These are phyloP conservation scores for Meloidogyne hapla DNA, from an alignment of 1,140 invertebrate genomes.

Conservation along the genomic window DNA sequence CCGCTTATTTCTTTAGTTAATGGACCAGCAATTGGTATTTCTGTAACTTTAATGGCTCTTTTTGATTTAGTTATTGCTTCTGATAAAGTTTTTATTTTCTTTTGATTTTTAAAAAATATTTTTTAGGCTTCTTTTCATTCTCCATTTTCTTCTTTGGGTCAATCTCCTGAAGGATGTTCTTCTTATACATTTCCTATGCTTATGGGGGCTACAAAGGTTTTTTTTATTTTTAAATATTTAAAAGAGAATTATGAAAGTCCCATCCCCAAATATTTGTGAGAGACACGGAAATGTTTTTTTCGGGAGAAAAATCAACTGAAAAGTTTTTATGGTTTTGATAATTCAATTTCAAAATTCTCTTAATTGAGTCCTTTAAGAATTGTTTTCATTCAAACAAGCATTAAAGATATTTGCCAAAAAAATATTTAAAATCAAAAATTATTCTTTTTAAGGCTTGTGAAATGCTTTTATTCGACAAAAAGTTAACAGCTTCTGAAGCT, in stretches of 20 bases:
- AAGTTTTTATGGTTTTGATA: too few species aligned
- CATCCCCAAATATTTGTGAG: too few species aligned
- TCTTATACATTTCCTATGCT: conserved; percentile 78
- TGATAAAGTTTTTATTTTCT: conserved; percentile 68
- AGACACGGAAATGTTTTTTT: too few species aligned
- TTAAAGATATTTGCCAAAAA: conserved; percentile 12
- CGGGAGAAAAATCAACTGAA: too few species aligned
- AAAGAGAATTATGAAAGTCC: too few species aligned
- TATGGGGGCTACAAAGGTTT: conserved; percentile 75
- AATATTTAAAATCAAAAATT: conserved; percentile 25
- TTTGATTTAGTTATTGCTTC: conserved; percentile 85
- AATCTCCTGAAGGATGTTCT: conserved; percentile 81
- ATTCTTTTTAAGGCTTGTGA: conserved; percentile 72
- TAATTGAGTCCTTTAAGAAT: too few species aligned
- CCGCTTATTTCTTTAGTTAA: conserved; percentile 83
- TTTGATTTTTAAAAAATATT: conserved; percentile 64
- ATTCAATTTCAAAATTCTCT: too few species aligned
- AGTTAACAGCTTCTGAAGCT: conserved; percentile 77
- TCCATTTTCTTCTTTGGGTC: conserved; percentile 78
- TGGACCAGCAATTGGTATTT: conserved; percentile 88
- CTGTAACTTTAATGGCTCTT: conserved; percentile 77
- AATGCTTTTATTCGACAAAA: conserved; percentile 78
- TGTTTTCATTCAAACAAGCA: too few species aligned
- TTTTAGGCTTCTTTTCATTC: conserved; percentile 77
- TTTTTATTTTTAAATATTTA: too few species aligned